Conservation (phyloP, 2,113 vertebrate genomes). For the Ochotona princeps region DNA sequence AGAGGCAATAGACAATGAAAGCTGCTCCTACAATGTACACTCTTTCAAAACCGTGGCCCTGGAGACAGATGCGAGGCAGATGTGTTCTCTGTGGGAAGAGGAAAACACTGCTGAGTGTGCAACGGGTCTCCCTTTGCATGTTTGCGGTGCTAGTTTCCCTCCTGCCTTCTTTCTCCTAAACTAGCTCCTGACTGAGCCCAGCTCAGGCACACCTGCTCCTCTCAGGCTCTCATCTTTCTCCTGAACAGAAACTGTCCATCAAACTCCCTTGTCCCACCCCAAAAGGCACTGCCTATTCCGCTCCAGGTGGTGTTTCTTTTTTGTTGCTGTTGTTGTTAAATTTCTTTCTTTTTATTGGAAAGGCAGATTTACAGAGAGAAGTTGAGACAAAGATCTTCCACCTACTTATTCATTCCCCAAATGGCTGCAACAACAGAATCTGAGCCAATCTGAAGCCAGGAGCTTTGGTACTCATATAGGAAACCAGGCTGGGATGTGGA, state of each 20-base stretch:
- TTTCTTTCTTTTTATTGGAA: no score
- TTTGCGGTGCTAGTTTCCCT: neutral
- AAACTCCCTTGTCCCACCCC: neutral
- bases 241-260: neutral
- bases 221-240: neutral
- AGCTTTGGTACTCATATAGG: no score
- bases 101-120: neutral
- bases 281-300: neutral
- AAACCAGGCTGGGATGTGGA: no score
- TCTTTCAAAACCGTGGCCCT: neutral
- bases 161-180: neutral
- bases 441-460: no score
- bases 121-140: neutral
- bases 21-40: neutral
- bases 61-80: neutral
- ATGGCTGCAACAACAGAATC: no score
- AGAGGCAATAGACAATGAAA: neutral
- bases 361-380: no score
- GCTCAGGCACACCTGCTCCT: accelerated
- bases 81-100: neutral
- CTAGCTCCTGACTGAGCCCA: neutral
- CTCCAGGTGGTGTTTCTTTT: neutral
- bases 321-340: no score
- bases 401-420: no score
- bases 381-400: no score